Percentiles rank a stretch among this genome's conserved stretches.
phyloP scores from a whole-genome alignment of 2,113 vertebrate species.

The Apus apus region DNA sequence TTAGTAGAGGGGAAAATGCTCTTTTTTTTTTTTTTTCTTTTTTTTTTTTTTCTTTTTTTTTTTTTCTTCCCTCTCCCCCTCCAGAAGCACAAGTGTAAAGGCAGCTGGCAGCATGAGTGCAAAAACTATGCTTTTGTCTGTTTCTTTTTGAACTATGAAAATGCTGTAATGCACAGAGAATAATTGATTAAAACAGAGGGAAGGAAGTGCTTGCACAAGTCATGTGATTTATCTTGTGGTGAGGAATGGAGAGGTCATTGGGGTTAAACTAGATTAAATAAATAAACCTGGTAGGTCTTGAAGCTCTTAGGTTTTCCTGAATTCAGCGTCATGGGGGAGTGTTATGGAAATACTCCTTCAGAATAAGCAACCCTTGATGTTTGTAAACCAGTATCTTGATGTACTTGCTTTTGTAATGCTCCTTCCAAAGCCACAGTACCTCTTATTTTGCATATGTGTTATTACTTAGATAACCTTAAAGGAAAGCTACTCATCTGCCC shows the following conservation, averaged over 20 bases:
- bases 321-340: background rate
- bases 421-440: background rate
- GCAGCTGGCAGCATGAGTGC: constrained; percentile 75
- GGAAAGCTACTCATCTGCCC: background rate
- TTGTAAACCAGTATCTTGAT: background rate
- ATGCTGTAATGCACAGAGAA: background rate
- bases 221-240: background rate
- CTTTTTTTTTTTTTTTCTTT: background rate
- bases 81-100: constrained; percentile 62
- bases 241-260: background rate
- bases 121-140: background rate
- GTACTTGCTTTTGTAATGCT: background rate
- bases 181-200: background rate
- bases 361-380: background rate
- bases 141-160: background rate
- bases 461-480: background rate
- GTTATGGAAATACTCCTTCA: background rate
- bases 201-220: background rate
- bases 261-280: constrained; percentile 24
- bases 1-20: background rate
- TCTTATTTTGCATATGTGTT: background rate
- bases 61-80: background rate
- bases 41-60: background rate
- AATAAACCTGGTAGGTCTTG: background rate
- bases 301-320: background rate